Percentiles rank a stretch among this genome's conserved stretches.
Conservation (phyloP, 2,113 vertebrate species). For the Bos javanicus region DNA sequence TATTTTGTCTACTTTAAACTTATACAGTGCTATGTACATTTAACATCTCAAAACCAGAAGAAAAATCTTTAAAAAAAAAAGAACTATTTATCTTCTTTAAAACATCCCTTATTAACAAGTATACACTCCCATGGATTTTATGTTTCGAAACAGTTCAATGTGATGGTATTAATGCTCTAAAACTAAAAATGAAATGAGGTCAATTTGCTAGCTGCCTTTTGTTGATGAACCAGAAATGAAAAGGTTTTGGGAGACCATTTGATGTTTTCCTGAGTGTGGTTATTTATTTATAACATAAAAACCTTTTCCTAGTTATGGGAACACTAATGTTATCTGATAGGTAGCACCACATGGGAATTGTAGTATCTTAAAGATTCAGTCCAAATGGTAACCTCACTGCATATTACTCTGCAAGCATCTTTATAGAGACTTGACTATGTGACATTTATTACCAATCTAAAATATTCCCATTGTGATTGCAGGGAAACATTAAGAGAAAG, state of each 20-base stretch:
- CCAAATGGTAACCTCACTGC: neutral
- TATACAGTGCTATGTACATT: no score
- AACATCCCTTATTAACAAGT: neutral
- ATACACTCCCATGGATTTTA: neutral
- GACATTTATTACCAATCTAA: neutral
- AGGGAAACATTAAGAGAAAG: neutral
- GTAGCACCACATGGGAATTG: neutral
- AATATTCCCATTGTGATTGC: neutral
- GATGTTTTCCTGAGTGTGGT: neutral
- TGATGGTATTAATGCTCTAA: neutral
- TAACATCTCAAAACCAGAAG: neutral
- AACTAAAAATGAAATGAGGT: neutral
- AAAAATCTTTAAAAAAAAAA: neutral
- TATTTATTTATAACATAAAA: conserved; percentile 11
- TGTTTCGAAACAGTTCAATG: neutral
- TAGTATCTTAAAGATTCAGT: neutral
- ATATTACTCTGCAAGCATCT: neutral
- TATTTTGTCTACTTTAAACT: neutral
- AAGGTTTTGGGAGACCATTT: neutral
- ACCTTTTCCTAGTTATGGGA: neutral
- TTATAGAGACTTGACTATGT: neutral
- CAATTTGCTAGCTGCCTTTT: neutral
- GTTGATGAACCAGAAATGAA: neutral
- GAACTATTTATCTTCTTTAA: neutral
- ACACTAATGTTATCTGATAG: neutral